Conservation (phyloP, 1,140 invertebrate species). For the Glossosoma conforme region DNA sequence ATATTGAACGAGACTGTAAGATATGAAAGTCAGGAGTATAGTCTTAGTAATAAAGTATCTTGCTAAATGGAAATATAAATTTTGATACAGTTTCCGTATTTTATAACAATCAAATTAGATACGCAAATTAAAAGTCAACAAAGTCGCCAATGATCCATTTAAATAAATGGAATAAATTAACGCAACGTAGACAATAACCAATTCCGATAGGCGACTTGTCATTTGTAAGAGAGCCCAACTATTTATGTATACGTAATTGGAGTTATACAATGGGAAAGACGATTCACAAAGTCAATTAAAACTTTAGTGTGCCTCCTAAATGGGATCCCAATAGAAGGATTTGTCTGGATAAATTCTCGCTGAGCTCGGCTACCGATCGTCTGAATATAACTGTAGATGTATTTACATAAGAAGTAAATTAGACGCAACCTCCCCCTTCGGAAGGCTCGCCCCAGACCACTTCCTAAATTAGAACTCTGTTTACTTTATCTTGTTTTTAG, state of each 20-base stretch:
- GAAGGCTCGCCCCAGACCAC: not conserved
- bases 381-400: constrained; percentile 3
- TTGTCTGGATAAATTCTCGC: constrained; percentile 1
- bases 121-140: too few relatives aligned
- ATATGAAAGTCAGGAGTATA: too few relatives aligned
- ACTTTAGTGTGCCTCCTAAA: constrained; percentile 8
- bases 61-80: too few relatives aligned
- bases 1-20: too few relatives aligned
- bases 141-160: too few relatives aligned
- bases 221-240: not conserved
- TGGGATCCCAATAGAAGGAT: constrained; percentile 5
- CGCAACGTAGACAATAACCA: too few relatives aligned
- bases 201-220: too few relatives aligned
- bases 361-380: not conserved
- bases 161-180: too few relatives aligned
- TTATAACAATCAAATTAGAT: too few relatives aligned
- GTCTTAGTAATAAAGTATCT: too few relatives aligned
- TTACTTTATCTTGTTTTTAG: constrained; percentile 21
- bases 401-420: constrained; percentile 23
- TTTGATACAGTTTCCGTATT: too few relatives aligned
- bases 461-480: constrained; percentile 14
- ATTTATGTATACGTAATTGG: not conserved
- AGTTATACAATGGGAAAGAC: not conserved
- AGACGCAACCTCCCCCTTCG: constrained; percentile 7
- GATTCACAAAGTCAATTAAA: constrained; percentile 11